Percentiles rank a stretch among this genome's conserved stretches.
Conservation (phyloP, 1,140 invertebrate species). For the Ips nitidus region DNA sequence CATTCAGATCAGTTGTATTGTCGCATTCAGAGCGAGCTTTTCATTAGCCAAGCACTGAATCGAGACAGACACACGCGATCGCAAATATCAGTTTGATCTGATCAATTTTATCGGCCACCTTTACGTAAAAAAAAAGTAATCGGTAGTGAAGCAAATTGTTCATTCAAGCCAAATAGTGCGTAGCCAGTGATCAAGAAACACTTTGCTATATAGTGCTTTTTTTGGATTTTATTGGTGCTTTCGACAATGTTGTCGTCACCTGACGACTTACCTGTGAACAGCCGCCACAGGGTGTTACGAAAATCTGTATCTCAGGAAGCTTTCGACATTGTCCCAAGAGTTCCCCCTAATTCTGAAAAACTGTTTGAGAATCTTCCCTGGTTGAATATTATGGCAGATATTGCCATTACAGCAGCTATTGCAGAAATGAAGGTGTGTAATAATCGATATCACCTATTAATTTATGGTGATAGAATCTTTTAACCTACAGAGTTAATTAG, state of each 20-base stretch:
- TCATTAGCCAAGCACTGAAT: neutral
- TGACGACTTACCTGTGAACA: conserved; percentile 40
- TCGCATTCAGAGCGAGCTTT: conserved; percentile 10
- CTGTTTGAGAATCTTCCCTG: conserved; percentile 48
- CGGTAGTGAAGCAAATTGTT: neutral
- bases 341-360: conserved; percentile 48
- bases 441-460: no score
- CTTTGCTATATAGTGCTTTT: conserved; percentile 12
- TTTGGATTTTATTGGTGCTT: conserved; percentile 24
- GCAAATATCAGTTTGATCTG: no score
- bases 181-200: neutral
- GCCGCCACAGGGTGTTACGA: conserved; percentile 40
- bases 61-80: neutral
- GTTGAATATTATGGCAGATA: conserved; percentile 50
- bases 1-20: conserved; percentile 1
- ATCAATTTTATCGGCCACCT: no score
- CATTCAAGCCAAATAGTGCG: no score
- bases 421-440: conserved; percentile 49
- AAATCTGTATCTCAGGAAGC: conserved; percentile 41
- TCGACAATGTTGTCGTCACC: conserved; percentile 43
- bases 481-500: no score
- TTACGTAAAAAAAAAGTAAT: neutral
- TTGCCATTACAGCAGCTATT: conserved; percentile 49
- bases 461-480: neutral
- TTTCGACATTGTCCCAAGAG: conserved; percentile 40